Evolutionary conservation across 2,797 vertebrate species (phyloP).

Genomic region (Falco berigora): DNA sequence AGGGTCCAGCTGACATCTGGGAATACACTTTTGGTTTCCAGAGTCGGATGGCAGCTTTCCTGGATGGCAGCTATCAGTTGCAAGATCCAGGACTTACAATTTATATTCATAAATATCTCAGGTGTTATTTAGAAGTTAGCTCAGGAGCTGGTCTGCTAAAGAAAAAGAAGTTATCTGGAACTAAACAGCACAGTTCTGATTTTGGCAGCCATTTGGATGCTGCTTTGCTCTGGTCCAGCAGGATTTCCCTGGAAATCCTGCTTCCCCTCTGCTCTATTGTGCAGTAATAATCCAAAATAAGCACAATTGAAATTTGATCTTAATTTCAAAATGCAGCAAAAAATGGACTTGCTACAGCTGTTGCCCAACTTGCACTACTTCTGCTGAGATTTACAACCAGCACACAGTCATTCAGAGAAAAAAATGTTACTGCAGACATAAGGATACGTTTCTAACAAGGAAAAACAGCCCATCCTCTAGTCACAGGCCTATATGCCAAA

Average conservation of each 20-base stretch:
- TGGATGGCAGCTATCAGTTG: not conserved
- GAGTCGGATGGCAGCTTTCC: not conserved
- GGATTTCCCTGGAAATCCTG: not conserved
- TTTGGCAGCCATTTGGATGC: not conserved
- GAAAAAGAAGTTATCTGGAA: not conserved
- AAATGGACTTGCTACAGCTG: not conserved
- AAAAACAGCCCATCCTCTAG: not conserved
- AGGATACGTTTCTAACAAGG: not conserved
- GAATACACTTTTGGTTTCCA: slow-evolving; percentile 29
- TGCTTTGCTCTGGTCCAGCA: not conserved
- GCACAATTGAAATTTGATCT: not conserved
- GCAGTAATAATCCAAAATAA: not conserved
- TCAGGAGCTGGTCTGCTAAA: not conserved
- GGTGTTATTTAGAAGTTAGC: not conserved
- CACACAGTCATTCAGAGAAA: not conserved
- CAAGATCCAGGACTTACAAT: not conserved
- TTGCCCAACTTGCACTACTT: not conserved
- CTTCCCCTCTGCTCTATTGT: not conserved
- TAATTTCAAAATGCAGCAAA: not conserved
- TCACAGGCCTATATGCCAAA: not conserved
- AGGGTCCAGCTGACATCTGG: slow-evolving; percentile 36
- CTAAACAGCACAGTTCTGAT: not conserved
- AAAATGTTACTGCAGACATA: not conserved
- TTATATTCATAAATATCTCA: not conserved
- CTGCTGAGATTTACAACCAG: not conserved